Evolutionary conservation across 2,113 vertebrate genomes (phyloP).

Genomic region (Gymnocephalus cernua): DNA sequence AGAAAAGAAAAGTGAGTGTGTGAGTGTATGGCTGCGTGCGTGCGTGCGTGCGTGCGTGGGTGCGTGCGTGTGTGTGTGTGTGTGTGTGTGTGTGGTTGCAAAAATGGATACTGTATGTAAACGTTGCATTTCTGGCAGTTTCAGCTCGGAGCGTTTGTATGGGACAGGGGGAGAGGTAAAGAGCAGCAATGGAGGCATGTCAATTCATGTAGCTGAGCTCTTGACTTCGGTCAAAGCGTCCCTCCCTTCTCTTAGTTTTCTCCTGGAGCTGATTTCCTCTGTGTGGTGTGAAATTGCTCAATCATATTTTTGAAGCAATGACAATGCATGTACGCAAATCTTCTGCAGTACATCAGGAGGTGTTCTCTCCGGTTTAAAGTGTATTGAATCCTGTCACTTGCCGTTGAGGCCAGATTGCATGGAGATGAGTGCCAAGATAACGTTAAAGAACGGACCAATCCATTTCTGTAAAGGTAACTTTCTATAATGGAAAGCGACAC

Average conservation of each 20-base stretch:
- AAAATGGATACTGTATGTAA: not conserved
- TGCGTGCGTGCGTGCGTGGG: too few relatives aligned
- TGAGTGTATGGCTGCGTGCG: too few relatives aligned
- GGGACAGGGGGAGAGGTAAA: not conserved
- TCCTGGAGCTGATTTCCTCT: not conserved
- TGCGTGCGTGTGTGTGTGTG: not conserved
- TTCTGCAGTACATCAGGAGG: not conserved
- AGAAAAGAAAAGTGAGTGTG: not conserved
- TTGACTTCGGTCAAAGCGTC: not conserved
- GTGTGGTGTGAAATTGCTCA: constrained; percentile 6
- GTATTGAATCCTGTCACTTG: not conserved
- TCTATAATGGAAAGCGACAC: constrained; percentile 11
- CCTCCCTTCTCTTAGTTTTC: not conserved
- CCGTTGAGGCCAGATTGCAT: not conserved
- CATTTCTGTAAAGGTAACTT: not conserved
- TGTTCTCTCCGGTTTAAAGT: not conserved
- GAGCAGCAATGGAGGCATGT: constrained; percentile 41
- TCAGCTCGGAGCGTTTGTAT: not conserved
- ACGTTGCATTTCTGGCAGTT: constrained; percentile 12
- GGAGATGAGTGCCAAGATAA: not conserved
- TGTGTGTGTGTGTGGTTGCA: not conserved
- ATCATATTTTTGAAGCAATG: not conserved
- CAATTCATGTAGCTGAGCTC: constrained; percentile 35
- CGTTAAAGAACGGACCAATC: not conserved
- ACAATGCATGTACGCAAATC: not conserved